These are phyloP conservation scores for Penaeus chinensis DNA, from an alignment of 1,140 invertebrate species.

Conservation along the genomic window DNA sequence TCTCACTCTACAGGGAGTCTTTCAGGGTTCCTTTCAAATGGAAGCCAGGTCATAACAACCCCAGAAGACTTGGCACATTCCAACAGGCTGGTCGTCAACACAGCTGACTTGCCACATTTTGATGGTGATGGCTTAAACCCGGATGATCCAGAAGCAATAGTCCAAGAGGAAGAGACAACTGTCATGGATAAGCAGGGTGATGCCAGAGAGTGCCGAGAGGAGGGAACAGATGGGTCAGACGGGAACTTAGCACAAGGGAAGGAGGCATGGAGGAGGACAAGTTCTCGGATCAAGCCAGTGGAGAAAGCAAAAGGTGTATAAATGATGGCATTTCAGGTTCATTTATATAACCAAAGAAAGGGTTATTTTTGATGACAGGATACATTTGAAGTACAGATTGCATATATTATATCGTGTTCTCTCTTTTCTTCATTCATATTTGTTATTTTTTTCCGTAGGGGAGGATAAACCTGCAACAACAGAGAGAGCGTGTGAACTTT, in stretches of 20 bases:
- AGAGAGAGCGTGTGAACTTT: constrained; percentile 75
- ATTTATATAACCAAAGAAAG: too few species aligned
- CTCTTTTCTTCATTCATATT: neutral
- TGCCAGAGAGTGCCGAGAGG: neutral
- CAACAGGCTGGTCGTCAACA: neutral
- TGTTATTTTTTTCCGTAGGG: constrained; percentile 67
- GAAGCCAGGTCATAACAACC: constrained; percentile 5
- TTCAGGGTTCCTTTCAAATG: too few species aligned
- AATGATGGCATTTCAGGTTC: too few species aligned
- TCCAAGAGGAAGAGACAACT: constrained; percentile 2
- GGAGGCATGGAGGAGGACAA: neutral
- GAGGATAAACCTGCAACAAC: constrained; percentile 72
- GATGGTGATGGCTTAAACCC: constrained; percentile 18
- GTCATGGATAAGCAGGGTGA: neutral
- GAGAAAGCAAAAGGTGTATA: too few species aligned
- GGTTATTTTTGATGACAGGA: too few species aligned
- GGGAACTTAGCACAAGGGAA: neutral
- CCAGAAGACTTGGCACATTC: neutral
- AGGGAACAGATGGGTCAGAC: neutral
- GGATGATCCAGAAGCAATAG: constrained; percentile 20
- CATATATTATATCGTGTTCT: too few species aligned
- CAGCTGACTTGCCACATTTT: constrained; percentile 18
- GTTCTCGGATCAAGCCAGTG: constrained; percentile 6
- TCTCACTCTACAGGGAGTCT: too few species aligned
- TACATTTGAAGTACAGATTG: too few species aligned